Percentiles rank a stretch among this genome's conserved stretches.
Evolutionary conservation across 2,797 vertebrate genomes (phyloP).

Genomic region (Syngnathus acus): DNA sequence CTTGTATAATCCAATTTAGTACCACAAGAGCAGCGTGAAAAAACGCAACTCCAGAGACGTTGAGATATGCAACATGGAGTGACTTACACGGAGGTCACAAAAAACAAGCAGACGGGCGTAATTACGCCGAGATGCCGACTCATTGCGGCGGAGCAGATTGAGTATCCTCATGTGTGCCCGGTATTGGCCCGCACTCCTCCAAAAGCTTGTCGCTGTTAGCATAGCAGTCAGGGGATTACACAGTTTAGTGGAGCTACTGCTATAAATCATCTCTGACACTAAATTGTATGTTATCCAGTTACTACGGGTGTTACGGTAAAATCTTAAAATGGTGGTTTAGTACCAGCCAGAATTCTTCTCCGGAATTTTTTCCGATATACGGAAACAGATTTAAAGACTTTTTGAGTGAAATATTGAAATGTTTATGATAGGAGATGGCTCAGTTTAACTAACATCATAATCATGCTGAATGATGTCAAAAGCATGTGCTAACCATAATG

Average conservation of each 20-base stretch:
- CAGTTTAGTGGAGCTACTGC: not conserved
- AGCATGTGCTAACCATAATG: not conserved
- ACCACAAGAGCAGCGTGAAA: constrained; percentile 29
- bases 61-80: constrained; percentile 42
- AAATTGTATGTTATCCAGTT: not conserved
- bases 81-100: constrained; percentile 53
- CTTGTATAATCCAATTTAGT: constrained; percentile 49
- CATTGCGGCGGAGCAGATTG: constrained; percentile 20
- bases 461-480: not conserved
- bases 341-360: too few species aligned
- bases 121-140: constrained; percentile 47
- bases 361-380: not conserved
- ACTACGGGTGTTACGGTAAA: not conserved
- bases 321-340: not conserved
- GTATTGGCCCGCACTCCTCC: constrained; percentile 39
- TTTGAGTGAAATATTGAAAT: not conserved
- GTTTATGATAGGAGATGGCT: too few species aligned
- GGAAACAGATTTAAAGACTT: not conserved
- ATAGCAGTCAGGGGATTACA: constrained; percentile 34
- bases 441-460: not conserved
- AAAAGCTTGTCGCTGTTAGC: constrained; percentile 52
- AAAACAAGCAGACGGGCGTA: constrained; percentile 55
- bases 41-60: constrained; percentile 40
- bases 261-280: not conserved
- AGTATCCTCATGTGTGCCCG: constrained; percentile 18